Evolutionary conservation across 2,113 vertebrate species (phyloP).

Genomic region (Callaeas wilsoni): DNA sequence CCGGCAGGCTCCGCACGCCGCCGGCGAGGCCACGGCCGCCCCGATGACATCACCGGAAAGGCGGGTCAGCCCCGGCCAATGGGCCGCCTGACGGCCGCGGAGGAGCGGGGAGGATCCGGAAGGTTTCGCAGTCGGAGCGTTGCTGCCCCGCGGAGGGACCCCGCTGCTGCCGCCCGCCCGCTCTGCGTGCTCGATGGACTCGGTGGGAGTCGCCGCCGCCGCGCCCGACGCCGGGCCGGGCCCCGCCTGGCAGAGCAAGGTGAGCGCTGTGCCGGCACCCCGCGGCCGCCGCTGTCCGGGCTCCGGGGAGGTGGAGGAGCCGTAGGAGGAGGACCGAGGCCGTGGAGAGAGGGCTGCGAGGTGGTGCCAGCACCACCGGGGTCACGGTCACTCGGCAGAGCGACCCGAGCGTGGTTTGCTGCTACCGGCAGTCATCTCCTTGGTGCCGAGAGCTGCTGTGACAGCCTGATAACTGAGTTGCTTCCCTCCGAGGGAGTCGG

Average conservation of each 20-base stretch:
- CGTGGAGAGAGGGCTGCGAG: background rate
- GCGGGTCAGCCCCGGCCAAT: background rate
- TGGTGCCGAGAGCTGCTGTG: background rate
- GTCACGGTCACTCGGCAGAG: background rate
- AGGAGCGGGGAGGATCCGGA: background rate
- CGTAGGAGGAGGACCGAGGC: background rate
- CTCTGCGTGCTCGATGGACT: conserved; percentile 58
- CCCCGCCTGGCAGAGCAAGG: conserved; percentile 47
- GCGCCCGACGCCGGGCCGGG: background rate
- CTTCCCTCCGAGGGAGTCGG: too few relatives aligned
- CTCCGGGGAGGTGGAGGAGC: background rate
- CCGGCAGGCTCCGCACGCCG: background rate
- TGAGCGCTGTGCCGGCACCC: background rate
- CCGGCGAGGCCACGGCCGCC: rapidly evolving
- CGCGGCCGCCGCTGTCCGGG: too few relatives aligned
- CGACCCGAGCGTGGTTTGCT: background rate
- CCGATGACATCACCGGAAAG: background rate
- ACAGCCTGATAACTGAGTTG: background rate
- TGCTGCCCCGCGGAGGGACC: background rate
- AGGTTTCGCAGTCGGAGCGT: background rate
- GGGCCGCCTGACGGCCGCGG: background rate
- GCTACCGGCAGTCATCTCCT: rapidly evolving
- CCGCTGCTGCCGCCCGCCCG: too few relatives aligned
- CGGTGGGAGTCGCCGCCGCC: conserved; percentile 58
- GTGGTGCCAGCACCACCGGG: rapidly evolving